Percentiles rank a stretch among this genome's conserved stretches.
Conservation (phyloP, 2,797 vertebrate genomes). For the Aselliscus stoliczkanus region DNA sequence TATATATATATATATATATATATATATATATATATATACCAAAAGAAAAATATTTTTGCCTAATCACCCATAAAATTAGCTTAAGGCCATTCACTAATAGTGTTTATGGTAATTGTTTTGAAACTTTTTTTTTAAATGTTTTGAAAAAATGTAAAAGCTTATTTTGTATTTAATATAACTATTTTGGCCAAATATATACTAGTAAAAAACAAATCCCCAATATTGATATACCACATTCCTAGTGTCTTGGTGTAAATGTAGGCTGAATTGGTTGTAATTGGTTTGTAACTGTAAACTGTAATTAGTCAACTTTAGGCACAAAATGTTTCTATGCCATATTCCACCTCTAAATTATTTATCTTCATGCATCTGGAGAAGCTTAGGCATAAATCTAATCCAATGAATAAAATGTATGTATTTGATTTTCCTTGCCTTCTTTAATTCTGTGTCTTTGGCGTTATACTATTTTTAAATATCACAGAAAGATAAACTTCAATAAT, state of each 20-base stretch:
- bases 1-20: neutral
- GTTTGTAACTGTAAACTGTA: neutral
- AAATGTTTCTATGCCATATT: neutral
- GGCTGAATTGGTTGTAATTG: neutral
- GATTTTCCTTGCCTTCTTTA: neutral
- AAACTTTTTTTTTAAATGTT: neutral
- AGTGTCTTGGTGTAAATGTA: neutral
- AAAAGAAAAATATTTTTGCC: neutral
- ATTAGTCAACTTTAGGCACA: neutral
- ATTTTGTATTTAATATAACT: neutral
- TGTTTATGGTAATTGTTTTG: neutral
- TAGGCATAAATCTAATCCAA: neutral
- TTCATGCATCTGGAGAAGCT: neutral
- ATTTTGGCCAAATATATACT: neutral
- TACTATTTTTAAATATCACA: neutral
- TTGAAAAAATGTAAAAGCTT: neutral
- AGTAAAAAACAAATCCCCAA: neutral
- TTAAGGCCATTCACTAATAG: neutral
- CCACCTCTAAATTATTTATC: neutral
- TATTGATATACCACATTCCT: neutral
- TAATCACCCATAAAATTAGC: neutral
- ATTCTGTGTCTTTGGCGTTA: neutral
- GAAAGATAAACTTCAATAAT: neutral
- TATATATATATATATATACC: neutral
- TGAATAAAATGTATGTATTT: neutral